A percentile compares a stretch with the other conserved stretches of the same genome.
Conservation (phyloP, 2,797 vertebrate species). For the Cyprinodon diabolis region DNA sequence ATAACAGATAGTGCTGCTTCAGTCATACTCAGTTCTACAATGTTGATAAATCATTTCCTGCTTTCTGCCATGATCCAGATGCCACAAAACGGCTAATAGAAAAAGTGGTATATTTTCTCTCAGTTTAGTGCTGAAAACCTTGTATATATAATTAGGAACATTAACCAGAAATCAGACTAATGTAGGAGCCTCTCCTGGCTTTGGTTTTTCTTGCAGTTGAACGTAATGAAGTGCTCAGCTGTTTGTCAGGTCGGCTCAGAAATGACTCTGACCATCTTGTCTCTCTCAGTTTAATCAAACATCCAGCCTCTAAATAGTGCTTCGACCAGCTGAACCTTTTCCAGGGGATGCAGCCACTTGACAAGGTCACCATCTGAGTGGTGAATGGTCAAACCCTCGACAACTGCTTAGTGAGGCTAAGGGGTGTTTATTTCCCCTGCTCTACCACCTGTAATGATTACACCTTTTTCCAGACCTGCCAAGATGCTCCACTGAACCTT, state of each 20-base stretch:
- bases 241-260: background rate
- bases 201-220: background rate
- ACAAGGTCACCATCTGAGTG: background rate
- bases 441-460: slow-evolving; percentile 1
- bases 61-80: background rate
- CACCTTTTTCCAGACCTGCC: background rate
- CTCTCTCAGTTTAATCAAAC: background rate
- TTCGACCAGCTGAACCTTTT: background rate
- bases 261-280: background rate
- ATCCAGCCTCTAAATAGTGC: background rate
- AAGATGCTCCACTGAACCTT: background rate
- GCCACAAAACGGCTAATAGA: background rate
- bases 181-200: background rate
- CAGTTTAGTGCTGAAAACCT: background rate
- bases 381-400: background rate
- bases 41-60: background rate
- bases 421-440: background rate
- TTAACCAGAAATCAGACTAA: background rate
- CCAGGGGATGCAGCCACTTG: background rate
- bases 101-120: background rate
- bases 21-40: no score
- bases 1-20: no score
- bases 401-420: background rate
- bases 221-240: background rate
- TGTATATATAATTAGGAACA: background rate